Conservation (phyloP, 64 coral and sea anemone species). For the Actinia tenebrosa region DNA sequence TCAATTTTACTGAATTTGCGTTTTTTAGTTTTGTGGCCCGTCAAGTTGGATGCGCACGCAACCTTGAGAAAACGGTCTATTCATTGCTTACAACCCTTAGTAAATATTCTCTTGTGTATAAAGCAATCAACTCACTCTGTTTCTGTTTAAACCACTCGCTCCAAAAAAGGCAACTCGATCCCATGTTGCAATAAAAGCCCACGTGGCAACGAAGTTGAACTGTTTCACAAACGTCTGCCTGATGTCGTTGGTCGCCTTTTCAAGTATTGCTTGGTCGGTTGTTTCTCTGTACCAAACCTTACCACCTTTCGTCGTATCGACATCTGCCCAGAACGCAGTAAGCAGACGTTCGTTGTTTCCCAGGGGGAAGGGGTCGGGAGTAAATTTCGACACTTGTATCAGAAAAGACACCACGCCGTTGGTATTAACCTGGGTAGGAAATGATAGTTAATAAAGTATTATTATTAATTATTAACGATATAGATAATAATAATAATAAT, state of each 20-base stretch:
- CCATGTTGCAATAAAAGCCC: slow-evolving; percentile 58
- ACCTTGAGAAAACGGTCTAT: too few relatives aligned
- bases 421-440: slow-evolving; percentile 51
- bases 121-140: not conserved
- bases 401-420: slow-evolving; percentile 54
- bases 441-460: not conserved
- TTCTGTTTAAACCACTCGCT: not conserved
- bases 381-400: slow-evolving; percentile 32
- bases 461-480: too few relatives aligned
- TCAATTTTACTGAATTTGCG: too few relatives aligned
- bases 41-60: too few relatives aligned
- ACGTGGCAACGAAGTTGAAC: slow-evolving; percentile 37
- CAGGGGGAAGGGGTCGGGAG: slow-evolving; percentile 57
- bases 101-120: too few relatives aligned
- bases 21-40: too few relatives aligned
- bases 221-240: slow-evolving; percentile 38
- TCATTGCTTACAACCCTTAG: too few relatives aligned
- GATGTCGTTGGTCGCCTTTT: slow-evolving; percentile 42
- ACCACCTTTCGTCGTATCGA: slow-evolving; percentile 45
- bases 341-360: slow-evolving; percentile 37
- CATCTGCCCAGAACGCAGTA: slow-evolving; percentile 73
- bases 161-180: slow-evolving; percentile 66
- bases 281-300: slow-evolving; percentile 64
- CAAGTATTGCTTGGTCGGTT: slow-evolving; percentile 20
- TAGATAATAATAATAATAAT: too few relatives aligned